phyloP scores from a whole-genome alignment of 2,113 vertebrate species.

The Ageneiosus marmoratus region DNA sequence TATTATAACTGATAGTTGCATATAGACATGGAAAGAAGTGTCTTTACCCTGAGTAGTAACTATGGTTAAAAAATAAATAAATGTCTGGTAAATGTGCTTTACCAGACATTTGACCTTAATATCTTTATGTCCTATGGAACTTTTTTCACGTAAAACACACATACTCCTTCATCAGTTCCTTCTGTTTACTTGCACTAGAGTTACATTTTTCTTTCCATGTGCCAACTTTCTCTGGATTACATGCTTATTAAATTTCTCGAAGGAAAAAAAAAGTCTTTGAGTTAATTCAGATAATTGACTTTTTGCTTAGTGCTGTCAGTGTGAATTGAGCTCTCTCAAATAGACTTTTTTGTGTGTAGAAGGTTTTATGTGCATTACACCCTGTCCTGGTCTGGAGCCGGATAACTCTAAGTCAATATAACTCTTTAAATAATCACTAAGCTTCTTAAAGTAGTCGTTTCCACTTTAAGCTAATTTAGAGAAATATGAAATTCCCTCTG shows the following conservation, averaged over 20 bases:
- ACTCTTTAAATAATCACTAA: slow-evolving; percentile 87
- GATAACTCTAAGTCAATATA: slow-evolving; percentile 81
- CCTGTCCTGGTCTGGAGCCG: slow-evolving; percentile 81
- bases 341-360: slow-evolving; percentile 68
- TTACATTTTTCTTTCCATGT: slow-evolving; percentile 60
- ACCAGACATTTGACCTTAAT: not conserved
- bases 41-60: not conserved
- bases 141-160: not conserved
- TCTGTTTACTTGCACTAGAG: not conserved
- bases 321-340: slow-evolving; percentile 81
- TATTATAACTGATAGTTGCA: not conserved
- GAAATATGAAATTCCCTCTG: slow-evolving; percentile 82
- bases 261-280: slow-evolving; percentile 74
- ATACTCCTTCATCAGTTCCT: not conserved
- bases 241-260: slow-evolving; percentile 70
- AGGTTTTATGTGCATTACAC: slow-evolving; percentile 80
- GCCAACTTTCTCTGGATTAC: slow-evolving; percentile 30
- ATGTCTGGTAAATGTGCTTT: not conserved
- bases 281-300: slow-evolving; percentile 79
- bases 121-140: not conserved
- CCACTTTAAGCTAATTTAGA: slow-evolving; percentile 83
- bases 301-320: slow-evolving; percentile 81
- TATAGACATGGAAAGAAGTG: not conserved
- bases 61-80: not conserved
- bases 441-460: slow-evolving; percentile 91